Evolutionary conservation across 2,113 vertebrate species (phyloP), one percentile per base, ranked within the genome.

Genomic region (Leucoraja erinaceus): DNA sequence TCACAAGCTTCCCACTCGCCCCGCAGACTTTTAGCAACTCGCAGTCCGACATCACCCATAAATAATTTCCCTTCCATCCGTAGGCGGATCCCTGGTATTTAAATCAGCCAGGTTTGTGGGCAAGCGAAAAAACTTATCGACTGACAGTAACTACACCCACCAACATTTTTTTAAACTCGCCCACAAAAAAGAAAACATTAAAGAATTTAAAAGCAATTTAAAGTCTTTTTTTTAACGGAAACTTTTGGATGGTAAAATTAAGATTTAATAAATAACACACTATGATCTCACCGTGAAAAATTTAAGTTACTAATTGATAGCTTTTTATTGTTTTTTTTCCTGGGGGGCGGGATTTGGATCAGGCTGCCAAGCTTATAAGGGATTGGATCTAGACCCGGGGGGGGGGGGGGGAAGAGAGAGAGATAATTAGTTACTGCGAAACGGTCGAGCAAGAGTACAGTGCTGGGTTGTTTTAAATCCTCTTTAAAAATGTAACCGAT

Each of bases 31-130:
- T 88, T n/a, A 88, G 59, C n/a, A 88, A 88, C 59, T 88, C 59
- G 59, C 83, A 63, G 14, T 63, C 83, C 83, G 59, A 88, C 83
- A 88, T 88, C 83, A 63, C 28, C 83, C 83, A 88, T 88, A 88
- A 88, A 88, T 88, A 88, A 88, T 88, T 88, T 88, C 83, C 83
- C 83, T 88, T 88, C 59, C 83, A 59, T 61, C 83, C 28, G 83
- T 63, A 63, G 83, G 83, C 83, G 83, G 83, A 61, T 18, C 83
- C 59, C 83, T 88, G 83, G 83, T 88, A 88, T 88, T 88, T 88
- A 88, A 88, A 88, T 88, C 83, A 88, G 83, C 83, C 83, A 14
- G 33, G 83, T 28, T 66, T 88, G 83, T 33, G 25, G 59, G 28
- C 25, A 38, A n/a, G 59, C 59, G 38, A 61, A 61, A 63, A 28